A percentile compares a stretch with the other conserved stretches of the same genome.
These are phyloP conservation scores for Eumerus sabulonum DNA, from an alignment of 2,888 invertebrate genomes.

Conservation along the genomic window DNA sequence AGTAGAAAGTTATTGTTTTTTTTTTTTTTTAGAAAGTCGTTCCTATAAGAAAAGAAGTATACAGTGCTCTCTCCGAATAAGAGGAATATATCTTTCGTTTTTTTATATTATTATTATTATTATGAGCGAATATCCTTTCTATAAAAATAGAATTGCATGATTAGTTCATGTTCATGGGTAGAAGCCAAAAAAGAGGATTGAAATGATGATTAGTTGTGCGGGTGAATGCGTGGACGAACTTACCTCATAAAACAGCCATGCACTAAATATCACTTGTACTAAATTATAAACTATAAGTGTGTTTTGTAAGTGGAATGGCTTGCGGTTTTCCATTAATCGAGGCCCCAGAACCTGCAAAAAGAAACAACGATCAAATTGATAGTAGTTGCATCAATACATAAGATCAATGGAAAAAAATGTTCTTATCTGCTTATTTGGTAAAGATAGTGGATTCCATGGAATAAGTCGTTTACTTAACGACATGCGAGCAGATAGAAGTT, in stretches of 20 bases:
- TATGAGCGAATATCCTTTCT: constrained; percentile 57
- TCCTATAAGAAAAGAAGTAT: constrained; percentile 30
- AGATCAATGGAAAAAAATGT: no score
- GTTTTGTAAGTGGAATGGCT: constrained; percentile 90
- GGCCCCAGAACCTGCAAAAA: constrained; percentile 88
- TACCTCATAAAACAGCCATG: constrained; percentile 96
- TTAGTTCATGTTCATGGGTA: constrained; percentile 65
- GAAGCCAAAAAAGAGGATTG: constrained; percentile 61
- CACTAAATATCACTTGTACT: constrained; percentile 93
- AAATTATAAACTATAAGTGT: constrained; percentile 90
- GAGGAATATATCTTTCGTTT: constrained; percentile 17
- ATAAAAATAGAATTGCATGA: constrained; percentile 66
- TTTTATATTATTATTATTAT: constrained; percentile 41
- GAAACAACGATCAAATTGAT: constrained; percentile 8
- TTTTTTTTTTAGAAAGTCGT: constrained; percentile 8
- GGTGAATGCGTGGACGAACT: constrained; percentile 74
- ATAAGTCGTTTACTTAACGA: no score
- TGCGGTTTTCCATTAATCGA: constrained; percentile 93
- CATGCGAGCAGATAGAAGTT: no score
- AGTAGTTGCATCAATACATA: no score
- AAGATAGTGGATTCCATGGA: no score
- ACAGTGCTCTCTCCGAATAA: background rate
- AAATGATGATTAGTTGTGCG: constrained; percentile 41
- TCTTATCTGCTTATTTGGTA: no score
- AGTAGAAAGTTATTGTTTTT: constrained; percentile 6